Percentiles rank a stretch among this genome's conserved stretches.
phyloP scores from a whole-genome alignment of 2,797 vertebrate species.

The Distichodus sexfasciatus region DNA sequence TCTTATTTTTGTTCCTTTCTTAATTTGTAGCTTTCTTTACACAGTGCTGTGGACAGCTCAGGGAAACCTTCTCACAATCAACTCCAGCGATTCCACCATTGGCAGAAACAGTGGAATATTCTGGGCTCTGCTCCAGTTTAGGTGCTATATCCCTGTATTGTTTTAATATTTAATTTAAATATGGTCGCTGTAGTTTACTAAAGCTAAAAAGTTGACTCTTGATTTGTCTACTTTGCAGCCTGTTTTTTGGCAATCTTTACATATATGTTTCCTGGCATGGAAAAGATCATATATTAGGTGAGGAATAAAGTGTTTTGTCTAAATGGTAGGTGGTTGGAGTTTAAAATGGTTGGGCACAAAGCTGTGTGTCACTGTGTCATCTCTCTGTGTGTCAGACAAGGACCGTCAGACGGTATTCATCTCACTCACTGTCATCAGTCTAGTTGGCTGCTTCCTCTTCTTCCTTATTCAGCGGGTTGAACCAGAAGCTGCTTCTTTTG shows the following conservation, averaged over 20 bases:
- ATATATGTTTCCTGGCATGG: conserved; percentile 94
- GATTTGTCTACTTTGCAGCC: conserved; percentile 67
- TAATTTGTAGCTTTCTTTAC: conserved; percentile 24
- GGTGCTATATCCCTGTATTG: conserved; percentile 64
- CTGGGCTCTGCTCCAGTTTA: conserved; percentile 94
- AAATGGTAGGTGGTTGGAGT: neutral
- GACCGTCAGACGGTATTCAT: conserved; percentile 94
- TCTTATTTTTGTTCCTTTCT: neutral
- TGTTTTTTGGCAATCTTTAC: conserved; percentile 96
- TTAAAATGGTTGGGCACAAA: neutral
- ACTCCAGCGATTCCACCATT: conserved; percentile 88
- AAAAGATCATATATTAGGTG: conserved; percentile 89
- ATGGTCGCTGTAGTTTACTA: neutral
- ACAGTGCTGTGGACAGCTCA: conserved; percentile 97
- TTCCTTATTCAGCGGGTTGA: conserved; percentile 90
- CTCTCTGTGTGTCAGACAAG: conserved; percentile 71
- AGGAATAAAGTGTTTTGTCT: conserved; percentile 28
- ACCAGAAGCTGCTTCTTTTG: conserved; percentile 45
- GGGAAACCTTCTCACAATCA: conserved; percentile 90
- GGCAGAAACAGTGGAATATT: conserved; percentile 96
- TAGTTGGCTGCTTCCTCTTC: conserved; percentile 93
- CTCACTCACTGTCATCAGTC: conserved; percentile 92
- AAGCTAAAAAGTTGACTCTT: neutral
- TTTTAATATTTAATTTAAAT: too few species aligned
- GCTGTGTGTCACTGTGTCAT: neutral